Percentiles rank a stretch among this genome's conserved stretches.
These are phyloP conservation scores for Mohoua ochrocephala DNA, from an alignment of 2,113 vertebrate species.

Conservation along the genomic window DNA sequence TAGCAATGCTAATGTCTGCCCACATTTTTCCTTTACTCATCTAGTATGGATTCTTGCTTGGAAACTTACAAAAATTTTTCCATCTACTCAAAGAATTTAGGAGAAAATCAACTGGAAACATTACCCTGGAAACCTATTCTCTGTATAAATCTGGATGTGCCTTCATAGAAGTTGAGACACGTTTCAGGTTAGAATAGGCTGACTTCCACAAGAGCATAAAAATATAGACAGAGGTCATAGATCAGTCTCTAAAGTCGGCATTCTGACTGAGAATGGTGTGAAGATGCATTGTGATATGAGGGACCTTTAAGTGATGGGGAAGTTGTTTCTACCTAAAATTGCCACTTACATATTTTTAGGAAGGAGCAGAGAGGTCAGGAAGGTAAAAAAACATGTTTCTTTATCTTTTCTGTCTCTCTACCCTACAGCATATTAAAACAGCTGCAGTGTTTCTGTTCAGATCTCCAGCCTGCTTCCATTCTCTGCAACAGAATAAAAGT, in stretches of 20 bases:
- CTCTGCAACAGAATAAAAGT: neutral
- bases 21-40: neutral
- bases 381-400: neutral
- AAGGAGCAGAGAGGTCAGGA: neutral
- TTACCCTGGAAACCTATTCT: neutral
- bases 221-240: neutral
- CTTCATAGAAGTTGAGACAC: neutral
- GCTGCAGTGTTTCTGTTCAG: neutral
- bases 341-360: neutral
- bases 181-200: neutral
- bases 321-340: slow-evolving; percentile 12
- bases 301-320: neutral
- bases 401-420: neutral
- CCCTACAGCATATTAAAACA: neutral
- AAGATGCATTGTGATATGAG: neutral
- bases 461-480: neutral
- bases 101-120: neutral
- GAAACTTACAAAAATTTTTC: neutral
- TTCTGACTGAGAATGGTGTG: neutral
- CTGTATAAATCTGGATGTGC: neutral
- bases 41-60: neutral
- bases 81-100: neutral
- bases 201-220: neutral
- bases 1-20: neutral
- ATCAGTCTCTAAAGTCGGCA: neutral